Conservation (phyloP, 2,797 vertebrate genomes). For the Poeciliopsis presidionis region DNA sequence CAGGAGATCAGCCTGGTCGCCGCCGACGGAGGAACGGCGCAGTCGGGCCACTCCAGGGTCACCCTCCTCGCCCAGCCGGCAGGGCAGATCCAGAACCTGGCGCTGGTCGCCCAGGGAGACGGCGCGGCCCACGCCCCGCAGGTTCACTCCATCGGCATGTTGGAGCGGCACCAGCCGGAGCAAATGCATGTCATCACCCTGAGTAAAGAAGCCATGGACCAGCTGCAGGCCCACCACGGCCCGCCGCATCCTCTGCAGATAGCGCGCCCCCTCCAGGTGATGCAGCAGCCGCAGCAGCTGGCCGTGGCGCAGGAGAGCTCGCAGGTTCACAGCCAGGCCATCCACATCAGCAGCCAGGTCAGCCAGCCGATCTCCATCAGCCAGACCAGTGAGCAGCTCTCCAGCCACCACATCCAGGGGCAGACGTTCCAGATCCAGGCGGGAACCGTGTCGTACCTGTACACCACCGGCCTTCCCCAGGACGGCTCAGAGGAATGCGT, state of each 20-base stretch:
- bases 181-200: conserved; percentile 94
- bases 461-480: conserved; percentile 75
- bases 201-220: conserved; percentile 91
- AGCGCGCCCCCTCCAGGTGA: conserved; percentile 67
- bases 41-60: conserved; percentile 77
- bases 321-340: conserved; percentile 79
- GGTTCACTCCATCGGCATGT: conserved; percentile 82
- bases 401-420: conserved; percentile 78
- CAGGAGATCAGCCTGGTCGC: conserved; percentile 89
- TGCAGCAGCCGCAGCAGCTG: conserved; percentile 53
- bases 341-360: conserved; percentile 74
- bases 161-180: conserved; percentile 78
- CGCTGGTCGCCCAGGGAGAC: conserved; percentile 83
- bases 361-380: conserved; percentile 81
- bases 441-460: conserved; percentile 78
- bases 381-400: conserved; percentile 79
- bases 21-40: conserved; percentile 69
- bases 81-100: conserved; percentile 83
- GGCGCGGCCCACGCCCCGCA: conserved; percentile 72
- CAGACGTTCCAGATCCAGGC: conserved; percentile 85
- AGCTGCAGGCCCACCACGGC: conserved; percentile 86
- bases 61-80: conserved; percentile 85
- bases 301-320: conserved; percentile 11
- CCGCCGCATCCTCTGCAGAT: conserved; percentile 80
- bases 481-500: conserved; percentile 36